Evolutionary conservation across 1,140 invertebrate genomes (phyloP), one percentile per base, ranked within the genome.

Genomic region (Euura saliciscinereae): DNA sequence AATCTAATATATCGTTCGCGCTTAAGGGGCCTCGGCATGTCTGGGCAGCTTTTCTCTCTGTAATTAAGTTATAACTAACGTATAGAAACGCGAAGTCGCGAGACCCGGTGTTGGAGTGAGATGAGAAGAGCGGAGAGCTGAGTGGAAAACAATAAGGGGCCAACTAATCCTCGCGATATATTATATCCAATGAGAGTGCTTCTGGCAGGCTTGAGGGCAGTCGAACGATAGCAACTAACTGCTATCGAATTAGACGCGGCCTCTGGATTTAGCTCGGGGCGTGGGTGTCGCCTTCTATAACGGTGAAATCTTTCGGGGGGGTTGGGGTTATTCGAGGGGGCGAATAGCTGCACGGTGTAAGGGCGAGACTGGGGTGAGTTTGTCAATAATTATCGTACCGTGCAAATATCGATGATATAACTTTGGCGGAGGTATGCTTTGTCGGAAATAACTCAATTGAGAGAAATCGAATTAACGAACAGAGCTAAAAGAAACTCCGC

Each of bases 31-130:
- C 51, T 59, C 51, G 13, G 51, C 51, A 28, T 72, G 71, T 74
- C 67, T 75, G 77, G 75, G 78, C 82, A 83, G 82, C 82, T 85
- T 86, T 86, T 85, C 82, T 28, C 28, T 84, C 51, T 83, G 83
- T 86, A 87, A 87, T 87, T 87, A 86, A 87, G 85, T 87, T 87
- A 86, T 85, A 86, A 84, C 78, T 80, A 80, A 73, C 72, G 71
- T 45, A 45, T 44, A 45, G 43, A 44, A 65, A 66, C 46, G 43
- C 8, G 64, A 42, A 44, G 43, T n/a, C 7, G 28, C 28, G 28
- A 28, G 28, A 28, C 28, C 28, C 28, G 28, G 28, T 28, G 51
- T 8, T 6, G 51, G 51, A n/a, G 13, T 45, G 66, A 42, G 43
- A n/a, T 45, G 66, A 42, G 43, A 69, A 43, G 44, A 8, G 46